These are phyloP conservation scores for Glaucopsyche alexis DNA, from an alignment of 2,888 invertebrate genomes.

Conservation along the genomic window DNA sequence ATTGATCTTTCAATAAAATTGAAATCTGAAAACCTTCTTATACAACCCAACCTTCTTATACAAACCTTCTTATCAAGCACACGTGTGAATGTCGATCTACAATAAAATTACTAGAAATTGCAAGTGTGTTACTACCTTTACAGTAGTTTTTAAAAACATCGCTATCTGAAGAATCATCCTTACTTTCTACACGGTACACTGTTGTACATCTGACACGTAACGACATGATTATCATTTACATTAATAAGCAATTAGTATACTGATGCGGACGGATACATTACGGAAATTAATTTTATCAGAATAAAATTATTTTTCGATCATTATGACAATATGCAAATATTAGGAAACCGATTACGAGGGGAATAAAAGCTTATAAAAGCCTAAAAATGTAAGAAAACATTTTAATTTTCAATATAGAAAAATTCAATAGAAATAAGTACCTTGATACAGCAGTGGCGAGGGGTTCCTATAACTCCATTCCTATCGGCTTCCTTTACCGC, in stretches of 20 bases:
- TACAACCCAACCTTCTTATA: too few species aligned
- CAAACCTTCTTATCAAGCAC: too few species aligned
- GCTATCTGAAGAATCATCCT: slow-evolving; percentile 28
- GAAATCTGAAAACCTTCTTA: background rate
- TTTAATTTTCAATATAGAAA: too few species aligned
- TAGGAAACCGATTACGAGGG: too few species aligned
- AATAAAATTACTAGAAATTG: background rate
- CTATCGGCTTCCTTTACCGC: too few species aligned
- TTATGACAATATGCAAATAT: background rate
- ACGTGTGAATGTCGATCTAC: background rate
- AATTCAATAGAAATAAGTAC: too few species aligned
- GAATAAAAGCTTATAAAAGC: background rate
- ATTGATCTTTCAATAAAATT: background rate
- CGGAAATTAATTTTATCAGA: background rate
- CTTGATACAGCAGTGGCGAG: too few species aligned
- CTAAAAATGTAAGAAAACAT: background rate
- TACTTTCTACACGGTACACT: slow-evolving; percentile 27
- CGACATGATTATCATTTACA: slow-evolving; percentile 22
- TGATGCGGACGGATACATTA: background rate
- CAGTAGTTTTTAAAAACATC: slow-evolving; percentile 3
- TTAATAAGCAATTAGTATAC: slow-evolving; percentile 10
- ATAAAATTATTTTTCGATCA: background rate
- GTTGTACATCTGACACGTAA: slow-evolving; percentile 22
- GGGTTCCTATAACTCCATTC: too few species aligned
- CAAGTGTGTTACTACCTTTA: slow-evolving; percentile 1